Evolutionary conservation across 2,888 invertebrate genomes (phyloP), one percentile per base, ranked within the genome.

Genomic region (Leuctra nigra): DNA sequence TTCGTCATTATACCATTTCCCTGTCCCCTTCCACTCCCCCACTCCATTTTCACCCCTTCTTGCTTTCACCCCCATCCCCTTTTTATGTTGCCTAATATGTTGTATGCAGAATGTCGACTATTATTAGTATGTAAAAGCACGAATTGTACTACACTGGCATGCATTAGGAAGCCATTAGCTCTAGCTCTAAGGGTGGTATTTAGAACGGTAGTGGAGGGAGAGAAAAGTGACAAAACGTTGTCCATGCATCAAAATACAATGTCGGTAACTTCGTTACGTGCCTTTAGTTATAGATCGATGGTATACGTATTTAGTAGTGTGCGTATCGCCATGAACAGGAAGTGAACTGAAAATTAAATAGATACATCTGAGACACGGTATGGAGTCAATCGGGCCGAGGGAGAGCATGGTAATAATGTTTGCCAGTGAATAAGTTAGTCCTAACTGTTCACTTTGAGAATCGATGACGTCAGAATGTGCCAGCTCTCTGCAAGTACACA

Each of bases 131-230:
- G 57, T 57, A 14, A 14, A 38, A 46, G 54, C 57, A 57, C 54
- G 57, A 53, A 25, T 47, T 54, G 44, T 47, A 57, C 53, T 50
- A 53, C 36, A 53, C 54, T 24, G 38, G 38, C 16, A 50, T 57
- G 57, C 57, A 57, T 57, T 57, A 57, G 57, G 20, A 47, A 54
- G 35, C 57, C 57, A 57, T 57, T 57, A 57, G 54, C 25, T 50
- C 20, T 20, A 44, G 29, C 6, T 23, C 22, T 22, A n/a, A 35
- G 50, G 35, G 18, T 48, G 7, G 41, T 13, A 35, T 7, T 2
- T 14, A 25, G 48, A 23, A 22, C 11, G 25, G 14, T n/a, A 18
- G 48, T 13, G 48, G 6, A 25, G 25, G 29, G 33, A 24, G 48
- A 29, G 33, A 20, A 20, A 29, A 14, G 50, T 50, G 35, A 33